Conservation (phyloP, 2,797 vertebrate genomes). For the Anas acuta region DNA sequence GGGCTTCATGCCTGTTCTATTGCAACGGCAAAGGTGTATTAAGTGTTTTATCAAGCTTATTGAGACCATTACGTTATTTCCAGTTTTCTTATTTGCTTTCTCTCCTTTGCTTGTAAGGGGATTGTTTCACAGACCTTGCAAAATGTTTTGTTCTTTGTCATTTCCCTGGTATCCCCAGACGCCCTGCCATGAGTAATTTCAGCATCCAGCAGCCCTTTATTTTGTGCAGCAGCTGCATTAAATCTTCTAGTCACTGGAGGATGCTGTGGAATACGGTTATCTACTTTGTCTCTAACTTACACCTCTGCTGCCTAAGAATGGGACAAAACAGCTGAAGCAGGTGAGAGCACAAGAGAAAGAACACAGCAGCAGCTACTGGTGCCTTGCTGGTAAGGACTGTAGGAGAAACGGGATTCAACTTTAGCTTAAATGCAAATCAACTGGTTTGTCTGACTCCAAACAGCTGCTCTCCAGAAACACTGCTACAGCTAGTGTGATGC, state of each 20-base stretch:
- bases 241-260: background rate
- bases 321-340: background rate
- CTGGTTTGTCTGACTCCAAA: background rate
- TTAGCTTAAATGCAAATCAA: background rate
- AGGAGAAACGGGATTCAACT: background rate
- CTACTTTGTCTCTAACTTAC: background rate
- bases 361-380: background rate
- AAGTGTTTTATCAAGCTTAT: background rate
- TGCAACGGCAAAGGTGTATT: background rate
- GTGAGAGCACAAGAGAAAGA: background rate
- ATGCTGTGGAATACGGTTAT: background rate
- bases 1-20: background rate
- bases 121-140: background rate
- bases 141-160: background rate
- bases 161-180: background rate
- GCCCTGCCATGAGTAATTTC: background rate
- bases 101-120: background rate
- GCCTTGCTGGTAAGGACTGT: background rate
- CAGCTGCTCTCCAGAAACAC: background rate
- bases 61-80: background rate
- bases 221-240: background rate
- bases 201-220: background rate
- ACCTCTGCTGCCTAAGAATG: background rate
- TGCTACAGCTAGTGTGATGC: background rate
- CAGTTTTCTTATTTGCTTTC: background rate